Base-by-base conservation (phyloP, 2,797 vertebrate genomes). In the Schizopygopsis pylzovi region DNA sequence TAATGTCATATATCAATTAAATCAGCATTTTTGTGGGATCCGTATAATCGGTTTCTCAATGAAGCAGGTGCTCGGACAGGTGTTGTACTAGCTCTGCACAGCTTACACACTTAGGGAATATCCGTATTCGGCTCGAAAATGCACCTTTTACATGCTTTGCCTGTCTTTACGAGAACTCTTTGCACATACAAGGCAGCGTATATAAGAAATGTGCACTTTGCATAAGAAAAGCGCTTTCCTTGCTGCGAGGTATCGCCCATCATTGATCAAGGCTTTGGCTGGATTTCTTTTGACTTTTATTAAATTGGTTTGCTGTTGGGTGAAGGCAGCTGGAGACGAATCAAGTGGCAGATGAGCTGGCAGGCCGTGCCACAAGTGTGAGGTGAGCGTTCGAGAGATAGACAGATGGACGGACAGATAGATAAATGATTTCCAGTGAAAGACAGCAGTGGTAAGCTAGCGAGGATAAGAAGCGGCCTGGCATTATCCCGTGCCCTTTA, bases 401-500 rank as follows among this genome's bases (percentile, higher is more conserved):
- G 76, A 86, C 79, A 82, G 87, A 65, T 84, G 86, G 71, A 77
- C 73, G 81, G 88, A 87, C 79, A 79, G 82, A 71, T 80, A 85
- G 87, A 89, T 87, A 86, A 81, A 68, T 63, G 73, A 83, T 68
- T 68, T 85, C 86, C 83, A 79, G 79, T 65, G 81, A 87, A 89
- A 81, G 85, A 89, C 84, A 71, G 83, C 79, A 79, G 47, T 77
- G 67, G 83, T 72, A 86, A 86, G 87, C 83, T 88, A 71, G 86
- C 84, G 78, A 83, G 76, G 85, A 86, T 91, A 83, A 90, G 87
- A 91, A 81, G 73, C 83, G 79, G 80, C 70, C 90, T 91, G 90
- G 90, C 89, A 87, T 87, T 85, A 90, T 82, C 84, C 82, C 82
- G 83, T 89, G 89, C 87, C 86, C 90, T 89, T 90, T 92, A 92